These are phyloP conservation scores for Nomada flava DNA, from an alignment of 2,888 invertebrate species.

Conservation along the genomic window DNA sequence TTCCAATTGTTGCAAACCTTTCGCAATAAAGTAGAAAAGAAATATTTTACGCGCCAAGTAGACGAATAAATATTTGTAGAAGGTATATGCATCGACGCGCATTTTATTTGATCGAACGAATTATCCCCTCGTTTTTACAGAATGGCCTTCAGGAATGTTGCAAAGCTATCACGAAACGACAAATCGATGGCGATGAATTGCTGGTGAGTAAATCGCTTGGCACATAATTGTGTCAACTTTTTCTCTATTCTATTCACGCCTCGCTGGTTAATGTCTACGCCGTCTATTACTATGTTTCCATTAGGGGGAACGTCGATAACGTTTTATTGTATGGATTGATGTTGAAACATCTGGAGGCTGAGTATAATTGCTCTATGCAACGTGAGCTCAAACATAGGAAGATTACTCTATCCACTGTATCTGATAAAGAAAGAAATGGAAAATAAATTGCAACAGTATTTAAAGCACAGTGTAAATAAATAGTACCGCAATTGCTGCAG, in stretches of 20 bases:
- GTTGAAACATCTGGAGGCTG: background rate
- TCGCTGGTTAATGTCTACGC: constrained; percentile 11
- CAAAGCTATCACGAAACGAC: constrained; percentile 77
- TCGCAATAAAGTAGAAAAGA: background rate
- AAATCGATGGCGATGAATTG: constrained; percentile 81
- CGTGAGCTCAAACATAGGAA: background rate
- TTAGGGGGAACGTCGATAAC: constrained; percentile 4
- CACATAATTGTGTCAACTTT: background rate
- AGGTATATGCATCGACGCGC: background rate
- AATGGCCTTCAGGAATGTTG: constrained; percentile 80
- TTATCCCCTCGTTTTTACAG: constrained; percentile 68
- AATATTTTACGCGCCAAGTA: background rate
- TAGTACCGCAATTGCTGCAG: no score
- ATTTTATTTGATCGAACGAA: constrained; percentile 28
- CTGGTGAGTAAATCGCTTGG: constrained; percentile 75
- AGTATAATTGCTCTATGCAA: background rate
- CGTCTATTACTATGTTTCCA: constrained; percentile 2
- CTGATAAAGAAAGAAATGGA: no score
- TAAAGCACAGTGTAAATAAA: no score
- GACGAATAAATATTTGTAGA: background rate
- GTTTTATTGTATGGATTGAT: background rate
- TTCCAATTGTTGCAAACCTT: background rate
- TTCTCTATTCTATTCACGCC: constrained; percentile 8
- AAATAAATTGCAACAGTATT: no score
- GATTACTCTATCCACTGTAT: no score